phyloP scores from a whole-genome alignment of 2,797 vertebrate species.

The Bucorvus abyssinicus region DNA sequence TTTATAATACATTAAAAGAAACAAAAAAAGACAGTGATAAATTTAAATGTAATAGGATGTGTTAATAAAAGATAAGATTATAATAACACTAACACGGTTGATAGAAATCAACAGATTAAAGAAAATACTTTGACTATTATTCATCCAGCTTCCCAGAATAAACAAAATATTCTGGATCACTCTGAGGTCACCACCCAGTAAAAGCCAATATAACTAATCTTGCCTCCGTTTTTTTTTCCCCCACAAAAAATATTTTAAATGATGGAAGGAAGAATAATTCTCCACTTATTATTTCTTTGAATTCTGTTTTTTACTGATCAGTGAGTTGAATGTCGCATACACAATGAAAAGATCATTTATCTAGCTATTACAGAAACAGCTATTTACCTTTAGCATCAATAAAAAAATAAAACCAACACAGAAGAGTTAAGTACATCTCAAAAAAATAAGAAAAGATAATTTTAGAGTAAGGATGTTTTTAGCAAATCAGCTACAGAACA shows the following conservation, averaged over 20 bases:
- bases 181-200: neutral
- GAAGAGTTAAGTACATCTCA: neutral
- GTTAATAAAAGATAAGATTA: neutral
- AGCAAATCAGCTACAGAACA: neutral
- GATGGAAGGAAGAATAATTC: neutral
- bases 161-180: neutral
- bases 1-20: neutral
- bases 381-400: neutral
- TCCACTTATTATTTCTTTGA: neutral
- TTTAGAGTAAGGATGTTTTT: neutral
- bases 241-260: neutral
- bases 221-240: neutral
- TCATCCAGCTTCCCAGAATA: neutral
- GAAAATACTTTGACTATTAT: neutral
- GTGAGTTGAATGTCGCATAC: neutral
- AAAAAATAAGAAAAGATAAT: neutral
- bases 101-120: neutral
- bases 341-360: neutral
- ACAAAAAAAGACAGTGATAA: neutral
- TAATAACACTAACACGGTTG: neutral
- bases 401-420: neutral
- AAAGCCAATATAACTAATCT: neutral
- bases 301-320: neutral
- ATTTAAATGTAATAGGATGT: neutral
- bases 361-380: neutral